Percentiles rank a stretch among this genome's conserved stretches.
Evolutionary conservation across 2,888 invertebrate genomes (phyloP).

Genomic region (Plemyria rubiginata): DNA sequence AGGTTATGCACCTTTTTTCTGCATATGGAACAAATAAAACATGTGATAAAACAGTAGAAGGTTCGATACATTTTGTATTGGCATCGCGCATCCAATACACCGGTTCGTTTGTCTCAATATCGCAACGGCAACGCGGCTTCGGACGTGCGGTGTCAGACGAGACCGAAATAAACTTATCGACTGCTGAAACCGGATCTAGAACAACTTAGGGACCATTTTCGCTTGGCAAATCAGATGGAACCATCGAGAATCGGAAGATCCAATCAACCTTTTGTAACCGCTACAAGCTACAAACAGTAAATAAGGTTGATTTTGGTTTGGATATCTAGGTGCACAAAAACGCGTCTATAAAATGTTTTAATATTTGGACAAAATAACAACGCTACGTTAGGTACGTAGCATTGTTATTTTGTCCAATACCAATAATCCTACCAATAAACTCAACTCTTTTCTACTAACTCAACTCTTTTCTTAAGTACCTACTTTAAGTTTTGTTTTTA

Average conservation of each 20-base stretch:
- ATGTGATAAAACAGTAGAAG: constrained; percentile 18
- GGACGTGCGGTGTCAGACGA: constrained; percentile 52
- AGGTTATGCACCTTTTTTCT: no score
- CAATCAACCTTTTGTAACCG: constrained; percentile 7
- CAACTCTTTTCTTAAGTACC: no score
- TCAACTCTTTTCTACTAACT: no score
- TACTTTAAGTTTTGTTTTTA: no score
- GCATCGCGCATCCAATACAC: constrained; percentile 54
- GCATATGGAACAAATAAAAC: constrained; percentile 7
- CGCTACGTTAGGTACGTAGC: no score
- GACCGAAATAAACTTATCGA: constrained; percentile 30
- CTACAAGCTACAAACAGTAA: no score
- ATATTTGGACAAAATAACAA: neutral
- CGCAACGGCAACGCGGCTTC: constrained; percentile 52
- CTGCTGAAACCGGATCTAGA: neutral
- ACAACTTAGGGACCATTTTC: neutral
- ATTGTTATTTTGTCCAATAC: no score
- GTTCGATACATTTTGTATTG: constrained; percentile 28
- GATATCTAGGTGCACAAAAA: neutral
- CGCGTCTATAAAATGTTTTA: neutral
- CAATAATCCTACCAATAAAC: no score
- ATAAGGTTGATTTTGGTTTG: neutral
- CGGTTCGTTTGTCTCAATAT: constrained; percentile 79
- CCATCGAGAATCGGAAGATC: constrained; percentile 3
- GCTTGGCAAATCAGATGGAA: neutral